These are phyloP conservation scores for Amorpha juglandis DNA, from an alignment of 2,888 invertebrate genomes.

Conservation along the genomic window DNA sequence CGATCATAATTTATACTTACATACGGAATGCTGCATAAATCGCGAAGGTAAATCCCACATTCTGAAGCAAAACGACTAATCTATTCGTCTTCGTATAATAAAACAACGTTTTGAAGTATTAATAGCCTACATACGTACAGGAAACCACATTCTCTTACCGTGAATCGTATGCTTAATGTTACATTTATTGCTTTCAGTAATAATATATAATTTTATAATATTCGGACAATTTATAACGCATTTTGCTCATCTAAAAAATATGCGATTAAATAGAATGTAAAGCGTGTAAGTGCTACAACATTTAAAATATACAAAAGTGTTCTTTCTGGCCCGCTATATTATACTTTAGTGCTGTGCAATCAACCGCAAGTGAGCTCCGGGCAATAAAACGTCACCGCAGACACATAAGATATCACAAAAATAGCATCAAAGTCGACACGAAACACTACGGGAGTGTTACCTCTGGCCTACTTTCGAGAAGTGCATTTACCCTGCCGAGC, in stretches of 20 bases:
- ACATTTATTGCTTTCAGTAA: neutral
- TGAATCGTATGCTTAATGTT: neutral
- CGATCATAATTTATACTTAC: slow-evolving; percentile 71
- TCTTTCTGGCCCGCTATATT: slow-evolving; percentile 26
- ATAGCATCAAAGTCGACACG: slow-evolving; percentile 72
- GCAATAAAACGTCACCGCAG: slow-evolving; percentile 69
- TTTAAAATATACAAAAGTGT: slow-evolving; percentile 33
- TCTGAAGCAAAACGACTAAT: slow-evolving; percentile 61
- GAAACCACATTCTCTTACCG: neutral
- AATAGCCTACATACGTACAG: neutral
- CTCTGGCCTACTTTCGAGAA: slow-evolving; percentile 69
- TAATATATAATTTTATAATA: neutral
- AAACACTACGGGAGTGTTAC: slow-evolving; percentile 58
- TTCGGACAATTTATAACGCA: neutral
- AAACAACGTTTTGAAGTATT: slow-evolving; percentile 46
- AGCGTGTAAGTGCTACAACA: neutral
- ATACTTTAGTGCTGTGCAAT: slow-evolving; percentile 47
- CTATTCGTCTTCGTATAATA: slow-evolving; percentile 54
- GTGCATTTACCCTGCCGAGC: slow-evolving; percentile 53
- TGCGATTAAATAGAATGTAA: neutral
- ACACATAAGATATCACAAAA: slow-evolving; percentile 69
- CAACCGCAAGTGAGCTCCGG: slow-evolving; percentile 56
- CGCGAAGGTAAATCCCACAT: slow-evolving; percentile 62
- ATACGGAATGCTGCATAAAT: slow-evolving; percentile 66
- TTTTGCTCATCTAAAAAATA: too few species aligned